These are phyloP conservation scores for Erythrocercus mccallii DNA, from an alignment of 2,113 vertebrate genomes.

Conservation along the genomic window DNA sequence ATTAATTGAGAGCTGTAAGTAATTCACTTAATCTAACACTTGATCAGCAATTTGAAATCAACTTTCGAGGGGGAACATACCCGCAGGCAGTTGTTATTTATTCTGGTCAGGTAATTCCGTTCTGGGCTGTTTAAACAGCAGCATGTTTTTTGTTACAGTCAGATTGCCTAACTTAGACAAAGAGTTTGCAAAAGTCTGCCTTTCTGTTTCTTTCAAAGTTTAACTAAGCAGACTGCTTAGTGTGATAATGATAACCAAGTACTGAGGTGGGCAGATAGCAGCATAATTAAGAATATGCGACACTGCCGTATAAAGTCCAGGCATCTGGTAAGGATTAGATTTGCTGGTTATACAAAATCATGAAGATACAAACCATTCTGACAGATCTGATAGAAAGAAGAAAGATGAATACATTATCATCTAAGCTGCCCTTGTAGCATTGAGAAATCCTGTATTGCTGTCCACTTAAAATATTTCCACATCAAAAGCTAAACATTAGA, in stretches of 20 bases:
- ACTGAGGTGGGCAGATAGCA: not conserved
- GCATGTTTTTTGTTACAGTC: not conserved
- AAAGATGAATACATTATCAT: conserved; percentile 8
- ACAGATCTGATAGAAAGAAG: conserved; percentile 24
- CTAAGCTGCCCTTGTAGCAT: conserved; percentile 1
- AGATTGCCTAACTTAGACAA: not conserved
- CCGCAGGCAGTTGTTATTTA: conserved; percentile 41
- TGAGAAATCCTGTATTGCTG: conserved; percentile 14
- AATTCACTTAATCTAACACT: conserved; percentile 46
- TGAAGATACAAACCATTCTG: conserved; percentile 29
- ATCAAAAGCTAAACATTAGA: conserved; percentile 31
- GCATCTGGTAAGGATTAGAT: conserved; percentile 51
- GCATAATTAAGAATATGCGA: conserved; percentile 12
- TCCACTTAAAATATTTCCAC: conserved; percentile 41
- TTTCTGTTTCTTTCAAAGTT: conserved; percentile 10
- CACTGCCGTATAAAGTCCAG: not conserved
- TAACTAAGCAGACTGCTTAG: not conserved
- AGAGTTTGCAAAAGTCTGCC: not conserved
- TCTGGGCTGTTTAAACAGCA: conserved; percentile 42
- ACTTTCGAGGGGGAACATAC: not conserved
- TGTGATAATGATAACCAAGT: not conserved
- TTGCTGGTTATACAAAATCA: conserved; percentile 24
- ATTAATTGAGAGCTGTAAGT: conserved; percentile 55
- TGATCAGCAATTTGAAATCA: conserved; percentile 45
- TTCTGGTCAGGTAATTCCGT: conserved; percentile 53